Evolutionary conservation across 37 sponge, comb jelly and placozoan genomes (phyloP), one percentile per base, ranked within the genome.

Genomic region (Ianthella basta): DNA sequence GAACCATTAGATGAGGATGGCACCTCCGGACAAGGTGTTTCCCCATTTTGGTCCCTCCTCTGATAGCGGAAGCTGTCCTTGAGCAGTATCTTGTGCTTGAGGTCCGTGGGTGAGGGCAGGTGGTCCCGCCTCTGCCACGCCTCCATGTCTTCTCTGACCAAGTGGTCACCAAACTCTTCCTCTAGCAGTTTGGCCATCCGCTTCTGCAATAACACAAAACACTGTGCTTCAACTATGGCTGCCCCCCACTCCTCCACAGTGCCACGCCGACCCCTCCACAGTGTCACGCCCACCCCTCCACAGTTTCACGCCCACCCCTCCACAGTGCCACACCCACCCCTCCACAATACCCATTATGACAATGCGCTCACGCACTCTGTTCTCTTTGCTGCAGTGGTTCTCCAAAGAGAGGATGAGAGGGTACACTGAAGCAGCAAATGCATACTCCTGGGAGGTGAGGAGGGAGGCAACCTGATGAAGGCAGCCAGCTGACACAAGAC

Each of bases 321-420:
- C 50, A 44, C 8, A 8, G 50, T 44, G 50, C 50, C 8, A 8
- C 8, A 8, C 50, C 50, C 50, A 3, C 3, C 50, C 50, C 50
- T 8, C 50, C 50, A 44, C 8, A 8, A 8, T 44, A 8, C 50
- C 3, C 50, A 44, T 3, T 44, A 8, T 44, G 50, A 8, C 3
- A 3, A 44, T 44, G 50, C 50, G 3, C 8, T 8, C 50, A 44
- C 50, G 50, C 40, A 75, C 78, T 44, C 78, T 75, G 54, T 75
- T 64, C 5, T 65, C 55, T 13, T 54, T 21, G 36, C 57, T 80
- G 89, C 94, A 94, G 88, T 94, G 94, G 81, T 94, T 94, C 81
- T 94, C 94, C 60, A 94, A 82, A 68, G 94, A 94, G 55, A 94
- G 86, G 69, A 94, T 88, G 30, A 94, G 79, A 19, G 94, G 94